Conservation (phyloP, 2,888 invertebrate species). For the Noctua comes region DNA sequence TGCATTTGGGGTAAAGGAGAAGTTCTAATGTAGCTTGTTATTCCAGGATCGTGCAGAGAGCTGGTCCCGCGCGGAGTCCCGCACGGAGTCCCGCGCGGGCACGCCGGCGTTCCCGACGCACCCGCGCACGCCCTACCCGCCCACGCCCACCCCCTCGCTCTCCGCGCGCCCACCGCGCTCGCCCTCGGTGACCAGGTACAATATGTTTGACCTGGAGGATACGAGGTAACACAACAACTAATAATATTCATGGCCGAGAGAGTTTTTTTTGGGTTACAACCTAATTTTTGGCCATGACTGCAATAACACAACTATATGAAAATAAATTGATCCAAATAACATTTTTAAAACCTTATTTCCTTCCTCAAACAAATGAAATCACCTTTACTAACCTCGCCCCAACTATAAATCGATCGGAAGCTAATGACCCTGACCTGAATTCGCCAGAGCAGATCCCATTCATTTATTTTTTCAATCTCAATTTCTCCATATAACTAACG, state of each 20-base stretch:
- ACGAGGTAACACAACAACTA: conserved; percentile 43
- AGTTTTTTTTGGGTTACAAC: neutral
- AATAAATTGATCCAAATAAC: neutral
- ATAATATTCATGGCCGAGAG: neutral
- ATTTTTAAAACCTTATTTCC: neutral
- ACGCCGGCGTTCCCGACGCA: conserved; percentile 98
- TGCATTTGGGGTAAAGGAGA: neutral
- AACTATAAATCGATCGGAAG: conserved; percentile 7
- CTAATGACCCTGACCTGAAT: conserved; percentile 6
- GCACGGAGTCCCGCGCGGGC: conserved; percentile 93
- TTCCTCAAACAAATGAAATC: neutral
- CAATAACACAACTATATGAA: neutral
- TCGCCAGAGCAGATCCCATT: neutral
- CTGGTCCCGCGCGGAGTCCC: conserved; percentile 84
- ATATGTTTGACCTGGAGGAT: conserved; percentile 62
- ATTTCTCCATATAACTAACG: neutral
- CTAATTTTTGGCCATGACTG: neutral
- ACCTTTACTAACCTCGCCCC: neutral
- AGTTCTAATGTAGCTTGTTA: neutral
- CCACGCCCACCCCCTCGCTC: conserved; percentile 93
- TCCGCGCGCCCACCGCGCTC: conserved; percentile 95
- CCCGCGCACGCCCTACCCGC: conserved; percentile 96
- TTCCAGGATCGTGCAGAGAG: conserved; percentile 92
- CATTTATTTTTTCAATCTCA: neutral
- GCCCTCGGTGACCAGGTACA: conserved; percentile 90